Base-by-base conservation (phyloP, 1,140 invertebrate species). In the Tenebrio molitor region DNA sequence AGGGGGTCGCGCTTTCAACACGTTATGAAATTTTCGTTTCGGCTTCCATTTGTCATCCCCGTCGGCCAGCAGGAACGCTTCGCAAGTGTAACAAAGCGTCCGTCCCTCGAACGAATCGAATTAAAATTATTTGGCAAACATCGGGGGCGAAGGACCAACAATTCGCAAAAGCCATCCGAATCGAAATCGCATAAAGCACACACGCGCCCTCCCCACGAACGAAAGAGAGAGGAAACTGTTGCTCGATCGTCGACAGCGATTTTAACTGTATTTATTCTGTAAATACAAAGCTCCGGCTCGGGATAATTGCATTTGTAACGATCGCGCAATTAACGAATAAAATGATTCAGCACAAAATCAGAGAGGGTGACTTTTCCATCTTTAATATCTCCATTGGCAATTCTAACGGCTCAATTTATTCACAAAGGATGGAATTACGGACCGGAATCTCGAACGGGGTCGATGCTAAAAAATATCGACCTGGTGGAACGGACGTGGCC, bases 251-350 rank as follows among this genome's bases (percentile, higher is more conserved):
- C 64, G 63, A 64, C 70, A 63, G 70, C 78, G 78, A 79, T 79
- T 76, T 77, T 71, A 50, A 66, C 76, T 29, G 73, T 80, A 80
- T 80, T 80, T 80, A 79, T 80, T 80, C 77, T 71, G 77, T 76
- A 79, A 80, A 80, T 75, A 80, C 72, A 76, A 73, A 78, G 73
- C 75, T 74, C 72, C 76, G 76, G 72, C 72, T 78, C 72, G 73
- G 70, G 75, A 78, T 80, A 80, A 80, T 80, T 80, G 77, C 75
- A 78, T 80, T 80, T 80, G 77, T 78, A 80, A 80, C 77, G 79
- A 80, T 80, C 79, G 77, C 75, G 75, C 79, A 80, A 80, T 80
- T 80, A 80, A 74, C 74, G 75, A 74, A 75, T 75, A 72, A 75
- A 77, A 77, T 69, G 79, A 79, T 76, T 79, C 77, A 79, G 79